Base-by-base conservation (phyloP, 2,113 vertebrate species). In the Colaptes auratus region DNA sequence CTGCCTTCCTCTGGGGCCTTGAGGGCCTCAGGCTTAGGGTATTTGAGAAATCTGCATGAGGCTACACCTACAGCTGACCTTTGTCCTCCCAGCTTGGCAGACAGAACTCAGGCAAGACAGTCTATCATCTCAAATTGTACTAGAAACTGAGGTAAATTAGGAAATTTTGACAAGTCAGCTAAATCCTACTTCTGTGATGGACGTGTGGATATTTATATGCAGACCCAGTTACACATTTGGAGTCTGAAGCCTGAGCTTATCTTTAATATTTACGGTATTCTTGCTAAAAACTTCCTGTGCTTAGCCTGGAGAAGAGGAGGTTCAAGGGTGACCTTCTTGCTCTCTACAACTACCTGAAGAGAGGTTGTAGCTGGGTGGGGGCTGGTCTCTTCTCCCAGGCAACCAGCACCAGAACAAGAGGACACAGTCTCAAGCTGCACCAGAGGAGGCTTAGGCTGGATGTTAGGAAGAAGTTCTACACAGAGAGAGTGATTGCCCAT, bases 181-280 rank as follows among this genome's bases (percentile, higher is more conserved):
- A 28, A 83, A 3, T 2, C 5, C 3, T 71, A 21, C 2, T 19
- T 73, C 8, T 5, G 0, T 66, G 23, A 44, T 23, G 12, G n/a
- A 73, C 66, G 5, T 7, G 59, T 91, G 60, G 80, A 52, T 10
- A 70, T 15, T 46, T 60, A 15, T 30, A 58, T 46, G 35, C 5
- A 50, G 53, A 64, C 13, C 18, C 6, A 35, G 8, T 50, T 58
- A 59, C 12, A 44, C 5, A 44, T 50, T 66, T 76, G 13, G 56
- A 89, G 23, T 67, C 23, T 82, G 42, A 10, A 82, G 3, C 21
- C 21, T 56, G 16, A 89, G 10, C 4, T 7, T 14, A 16, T 42
- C 12, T 66, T 74, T 61, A 65, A 81, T 61, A 13, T 46, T 73
- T 84, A 20, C 4, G 2, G 73, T 2, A 39, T 28, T 82, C 27